Evolutionary conservation across 2,797 vertebrate species (phyloP).

Genomic region (Megaceryle alcyon): DNA sequence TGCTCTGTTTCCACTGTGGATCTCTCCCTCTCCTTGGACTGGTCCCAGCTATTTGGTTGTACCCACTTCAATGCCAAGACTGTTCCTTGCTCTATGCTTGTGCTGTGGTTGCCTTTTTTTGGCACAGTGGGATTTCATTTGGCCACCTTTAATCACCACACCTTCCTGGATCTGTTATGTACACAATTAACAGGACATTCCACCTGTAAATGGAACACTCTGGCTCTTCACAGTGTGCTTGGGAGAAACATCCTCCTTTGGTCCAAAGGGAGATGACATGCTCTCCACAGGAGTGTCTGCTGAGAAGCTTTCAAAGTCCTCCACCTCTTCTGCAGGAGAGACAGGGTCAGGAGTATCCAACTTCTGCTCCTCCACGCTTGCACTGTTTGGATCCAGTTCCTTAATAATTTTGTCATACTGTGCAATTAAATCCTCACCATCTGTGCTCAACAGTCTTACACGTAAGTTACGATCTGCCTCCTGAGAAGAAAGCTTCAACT

Average conservation of each 20-base stretch:
- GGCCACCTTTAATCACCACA: background rate
- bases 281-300: slow-evolving; percentile 84
- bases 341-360: slow-evolving; percentile 65
- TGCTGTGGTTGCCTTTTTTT: background rate
- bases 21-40: background rate
- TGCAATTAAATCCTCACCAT: slow-evolving; percentile 85
- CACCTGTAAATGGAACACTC: slow-evolving; percentile 91
- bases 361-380: slow-evolving; percentile 65
- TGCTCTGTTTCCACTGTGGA: background rate
- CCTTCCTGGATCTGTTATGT: background rate
- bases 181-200: slow-evolving; percentile 2
- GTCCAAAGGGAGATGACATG: slow-evolving; percentile 80
- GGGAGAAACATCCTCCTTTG: slow-evolving; percentile 63
- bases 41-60: background rate
- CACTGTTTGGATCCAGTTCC: slow-evolving; percentile 81
- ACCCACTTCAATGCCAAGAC: background rate
- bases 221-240: slow-evolving; percentile 69
- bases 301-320: slow-evolving; percentile 86
- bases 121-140: background rate
- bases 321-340: slow-evolving; percentile 76
- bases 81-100: background rate
- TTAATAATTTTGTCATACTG: slow-evolving; percentile 92
- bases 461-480: slow-evolving; percentile 62
- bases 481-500: background rate
- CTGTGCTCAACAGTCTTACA: slow-evolving; percentile 25